Evolutionary conservation across 2,888 invertebrate genomes (phyloP), one percentile per base, ranked within the genome.

Genomic region (Hydriomena furcata): DNA sequence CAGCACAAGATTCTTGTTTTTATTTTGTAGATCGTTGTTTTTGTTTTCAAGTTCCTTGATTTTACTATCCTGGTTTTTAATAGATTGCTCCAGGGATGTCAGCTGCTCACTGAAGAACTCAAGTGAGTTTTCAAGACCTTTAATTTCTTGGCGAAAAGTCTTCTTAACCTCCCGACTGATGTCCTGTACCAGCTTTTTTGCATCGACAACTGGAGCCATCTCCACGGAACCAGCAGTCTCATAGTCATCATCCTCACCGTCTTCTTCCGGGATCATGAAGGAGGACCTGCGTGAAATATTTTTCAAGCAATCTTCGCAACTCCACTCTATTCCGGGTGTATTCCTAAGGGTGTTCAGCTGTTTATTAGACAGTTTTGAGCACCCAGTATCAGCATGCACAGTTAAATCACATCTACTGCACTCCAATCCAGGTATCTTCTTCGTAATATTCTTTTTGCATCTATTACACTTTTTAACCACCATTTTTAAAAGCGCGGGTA

Each of bases 151-250:
- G n/a, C n/a, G n/a, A n/a, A n/a, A 52, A 1, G 56, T 58, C 43
- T 59, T 64, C 34, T 61, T 58, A 10, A 61, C 2, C 28, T 61
- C 58, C n/a, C n/a, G n/a, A n/a, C n/a, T n/a, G n/a, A n/a, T n/a
- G n/a, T n/a, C n/a, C n/a, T n/a, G n/a, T n/a, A 32, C 37, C 7
- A 45, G 25, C 8, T 46, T 46, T 20, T 12, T 17, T 7, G 40
- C 13, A 10, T 46, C 46, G 2, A 46, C 54, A 0, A 55, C 37
- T 30, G 61, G 58, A 10, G 58, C 11, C 1, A 32, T 51, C 5
- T 5, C 13, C 8, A 13, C 7, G 30, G 34, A n/a, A n/a, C n/a
- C n/a, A n/a, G n/a, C 46, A 5, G 43, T 32, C 4, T 38, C 43
- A 10, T 7, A 27, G 4, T 34, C 28, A 6, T 43, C 31, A 24